Conservation (phyloP, 2,888 invertebrate genomes). For the Drosophila paracracens region DNA sequence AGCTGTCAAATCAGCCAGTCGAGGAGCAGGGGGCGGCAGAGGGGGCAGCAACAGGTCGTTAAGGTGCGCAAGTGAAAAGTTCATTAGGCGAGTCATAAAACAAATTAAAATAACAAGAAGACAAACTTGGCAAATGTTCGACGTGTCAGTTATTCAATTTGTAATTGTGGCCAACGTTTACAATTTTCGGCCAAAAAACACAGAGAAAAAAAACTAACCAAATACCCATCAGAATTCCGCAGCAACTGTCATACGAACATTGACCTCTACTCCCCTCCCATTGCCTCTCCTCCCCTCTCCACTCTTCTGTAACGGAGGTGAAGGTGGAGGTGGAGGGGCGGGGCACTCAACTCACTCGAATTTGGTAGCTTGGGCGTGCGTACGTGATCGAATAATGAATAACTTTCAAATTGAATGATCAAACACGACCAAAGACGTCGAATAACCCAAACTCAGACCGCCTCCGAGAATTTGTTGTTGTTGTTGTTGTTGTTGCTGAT, state of each 20-base stretch:
- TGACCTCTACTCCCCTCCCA: slow-evolving; percentile 55
- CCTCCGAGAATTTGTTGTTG: slow-evolving; percentile 28
- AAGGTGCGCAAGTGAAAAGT: slow-evolving; percentile 70
- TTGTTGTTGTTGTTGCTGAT: slow-evolving; percentile 18
- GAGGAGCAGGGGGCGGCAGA: neutral
- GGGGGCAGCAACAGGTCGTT: slow-evolving; percentile 36
- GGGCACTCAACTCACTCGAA: slow-evolving; percentile 32
- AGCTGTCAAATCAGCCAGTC: slow-evolving; percentile 48
- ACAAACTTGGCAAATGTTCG: slow-evolving; percentile 50
- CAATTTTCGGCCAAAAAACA: slow-evolving; percentile 22
- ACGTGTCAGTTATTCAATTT: slow-evolving; percentile 80
- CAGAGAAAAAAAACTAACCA: neutral
- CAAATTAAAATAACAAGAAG: neutral
- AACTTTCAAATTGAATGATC: slow-evolving; percentile 82
- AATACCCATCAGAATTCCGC: slow-evolving; percentile 34
- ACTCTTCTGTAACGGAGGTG: neutral
- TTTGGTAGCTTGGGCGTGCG: slow-evolving; percentile 60
- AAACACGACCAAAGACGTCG: slow-evolving; percentile 63
- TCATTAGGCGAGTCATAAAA: slow-evolving; percentile 74
- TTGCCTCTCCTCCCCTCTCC: neutral
- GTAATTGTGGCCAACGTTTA: slow-evolving; percentile 62
- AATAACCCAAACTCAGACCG: slow-evolving; percentile 24
- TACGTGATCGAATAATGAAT: slow-evolving; percentile 81
- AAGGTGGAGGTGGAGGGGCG: neutral
- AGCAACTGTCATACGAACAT: slow-evolving; percentile 69